phyloP scores from a whole-genome alignment of 2,797 vertebrate genomes.

The Streptopelia turtur region DNA sequence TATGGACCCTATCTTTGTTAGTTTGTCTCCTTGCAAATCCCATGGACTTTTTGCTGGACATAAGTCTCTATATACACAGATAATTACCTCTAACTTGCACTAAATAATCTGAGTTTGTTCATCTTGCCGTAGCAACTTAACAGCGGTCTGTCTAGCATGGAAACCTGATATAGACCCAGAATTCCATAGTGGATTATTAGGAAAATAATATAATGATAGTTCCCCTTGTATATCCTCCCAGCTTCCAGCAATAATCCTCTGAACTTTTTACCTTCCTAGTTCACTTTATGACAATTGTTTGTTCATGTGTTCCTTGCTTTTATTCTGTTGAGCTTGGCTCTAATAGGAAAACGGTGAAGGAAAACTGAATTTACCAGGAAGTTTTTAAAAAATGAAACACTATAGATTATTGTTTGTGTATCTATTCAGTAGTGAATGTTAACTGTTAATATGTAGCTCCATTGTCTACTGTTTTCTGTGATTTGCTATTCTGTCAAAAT shows the following conservation, averaged over 20 bases:
- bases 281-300: neutral
- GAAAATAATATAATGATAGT: constrained; percentile 18
- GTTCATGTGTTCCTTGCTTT: constrained; percentile 18
- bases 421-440: neutral
- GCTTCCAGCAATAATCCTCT: constrained; percentile 52
- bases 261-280: constrained; percentile 64
- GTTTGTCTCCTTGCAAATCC: neutral
- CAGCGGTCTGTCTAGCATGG: neutral
- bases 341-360: constrained; percentile 10
- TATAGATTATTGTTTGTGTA: constrained; percentile 45
- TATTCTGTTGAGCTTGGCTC: constrained; percentile 12
- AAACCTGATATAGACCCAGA: neutral
- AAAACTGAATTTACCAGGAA: constrained; percentile 10
- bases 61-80: neutral
- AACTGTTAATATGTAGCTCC: neutral
- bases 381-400: constrained; percentile 7
- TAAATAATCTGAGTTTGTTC: neutral
- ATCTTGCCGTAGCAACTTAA: neutral
- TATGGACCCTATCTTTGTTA: neutral
- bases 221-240: constrained; percentile 2
- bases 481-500: neutral
- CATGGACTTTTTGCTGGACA: neutral
- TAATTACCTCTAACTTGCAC: neutral
- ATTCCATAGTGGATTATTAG: constrained; percentile 18
- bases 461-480: constrained; percentile 31